Conservation (phyloP, 2,888 invertebrate species). For the Urechis unicinctus region DNA sequence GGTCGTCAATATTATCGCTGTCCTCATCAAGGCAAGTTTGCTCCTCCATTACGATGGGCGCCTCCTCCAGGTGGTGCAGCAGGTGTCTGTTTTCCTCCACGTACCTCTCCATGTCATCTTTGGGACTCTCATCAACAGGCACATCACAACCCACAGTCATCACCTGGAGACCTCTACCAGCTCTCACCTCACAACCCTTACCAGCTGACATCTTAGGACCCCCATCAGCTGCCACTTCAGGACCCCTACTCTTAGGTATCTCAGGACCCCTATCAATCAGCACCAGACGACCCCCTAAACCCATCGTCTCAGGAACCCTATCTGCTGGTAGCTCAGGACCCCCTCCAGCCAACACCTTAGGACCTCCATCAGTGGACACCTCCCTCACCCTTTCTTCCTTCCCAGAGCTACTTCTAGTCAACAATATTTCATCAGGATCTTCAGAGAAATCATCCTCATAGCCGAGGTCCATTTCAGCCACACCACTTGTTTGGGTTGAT, state of each 20-base stretch:
- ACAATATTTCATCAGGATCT: constrained; percentile 29
- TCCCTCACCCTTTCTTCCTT: background rate
- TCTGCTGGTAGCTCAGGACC: background rate
- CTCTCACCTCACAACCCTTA: background rate
- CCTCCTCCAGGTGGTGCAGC: background rate
- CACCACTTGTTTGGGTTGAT: too few relatives aligned
- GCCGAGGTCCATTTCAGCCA: too few relatives aligned
- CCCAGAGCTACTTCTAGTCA: background rate
- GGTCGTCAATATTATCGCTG: constrained; percentile 25
- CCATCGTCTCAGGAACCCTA: background rate
- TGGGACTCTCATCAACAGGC: background rate
- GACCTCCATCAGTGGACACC: background rate
- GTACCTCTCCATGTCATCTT: background rate
- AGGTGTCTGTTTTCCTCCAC: background rate
- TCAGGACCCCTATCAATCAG: too few relatives aligned
- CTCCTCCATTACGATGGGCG: background rate
- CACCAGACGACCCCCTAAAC: too few relatives aligned
- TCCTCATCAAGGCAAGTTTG: background rate
- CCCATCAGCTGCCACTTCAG: background rate
- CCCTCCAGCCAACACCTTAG: background rate
- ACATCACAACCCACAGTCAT: too few relatives aligned
- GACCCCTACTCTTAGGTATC: too few relatives aligned
- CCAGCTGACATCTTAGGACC: background rate
- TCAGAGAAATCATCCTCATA: constrained; percentile 3
- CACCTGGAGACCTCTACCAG: too few relatives aligned